Evolutionary conservation across 2,113 vertebrate species (phyloP), one percentile per base, ranked within the genome.

Genomic region (Pongo abelii): DNA sequence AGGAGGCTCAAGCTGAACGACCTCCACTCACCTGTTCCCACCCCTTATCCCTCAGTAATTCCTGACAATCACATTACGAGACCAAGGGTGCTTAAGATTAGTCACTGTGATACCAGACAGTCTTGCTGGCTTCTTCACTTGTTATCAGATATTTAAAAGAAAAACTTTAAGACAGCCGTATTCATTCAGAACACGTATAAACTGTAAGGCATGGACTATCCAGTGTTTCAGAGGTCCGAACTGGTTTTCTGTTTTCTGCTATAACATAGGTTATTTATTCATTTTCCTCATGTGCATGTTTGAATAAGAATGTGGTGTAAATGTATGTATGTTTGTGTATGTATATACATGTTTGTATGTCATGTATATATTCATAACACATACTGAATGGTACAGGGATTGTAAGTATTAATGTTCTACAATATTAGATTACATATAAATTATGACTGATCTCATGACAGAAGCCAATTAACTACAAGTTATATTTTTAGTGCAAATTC

Each of bases 401-500:
- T 81, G 1, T 52, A 83, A 85, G 18, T 84, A 84, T 23, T 88
- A 81, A 79, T 81, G 35, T 46, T 80, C 67, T 87, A 40, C 3
- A 70, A 17, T 93, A 57, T 67, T 94, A 93, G 50, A 78, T 90
- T 48, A 74, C 59, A 93, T 27, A 57, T 84, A 84, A 87, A 57
- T 89, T 70, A 83, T 79, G 40, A 94, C 74, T 85, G 30, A 46
- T 72, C 46, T 88, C 80, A 80, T 64, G 59, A 83, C 46, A 84
- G 59, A 96, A 88, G 38, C 61, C 84, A 69, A 1, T 86, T 96
- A 89, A 86, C 84, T 91, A 38, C 12, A 89, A 87, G 20, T 69
- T 86, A 20, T 43, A 87, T 59, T 95, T 95, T 93, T 97, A 94
- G 38, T 57, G 10, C 30, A 95, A 89, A 96, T 32, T 69, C 74